Percentiles rank a stretch among this genome's conserved stretches.
Conservation (phyloP, 2,888 invertebrate species). For the Luperina nickerlii region DNA sequence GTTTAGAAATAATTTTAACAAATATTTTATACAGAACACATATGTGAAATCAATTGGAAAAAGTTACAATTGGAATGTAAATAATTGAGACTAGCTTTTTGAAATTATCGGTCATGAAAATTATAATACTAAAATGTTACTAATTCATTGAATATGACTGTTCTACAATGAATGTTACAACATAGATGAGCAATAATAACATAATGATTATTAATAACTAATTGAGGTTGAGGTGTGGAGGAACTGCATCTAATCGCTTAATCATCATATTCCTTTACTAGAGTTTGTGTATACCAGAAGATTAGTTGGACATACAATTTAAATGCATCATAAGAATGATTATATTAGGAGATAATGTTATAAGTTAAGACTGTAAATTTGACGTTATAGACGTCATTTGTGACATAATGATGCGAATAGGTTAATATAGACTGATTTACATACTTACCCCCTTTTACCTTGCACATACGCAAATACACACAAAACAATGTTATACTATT, state of each 20-base stretch:
- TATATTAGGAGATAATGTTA: conserved; percentile 5
- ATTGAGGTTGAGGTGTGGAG: conserved; percentile 45
- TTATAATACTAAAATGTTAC: conserved; percentile 47
- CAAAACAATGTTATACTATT: not conserved
- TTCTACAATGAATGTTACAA: conserved; percentile 15
- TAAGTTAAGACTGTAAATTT: conserved; percentile 10
- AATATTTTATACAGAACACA: conserved; percentile 25
- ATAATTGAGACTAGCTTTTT: conserved; percentile 89
- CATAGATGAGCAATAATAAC: conserved; percentile 12
- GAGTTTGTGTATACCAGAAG: conserved; percentile 57
- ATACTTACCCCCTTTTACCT: not conserved
- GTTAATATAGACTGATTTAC: not conserved
- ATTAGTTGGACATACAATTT: conserved; percentile 18
- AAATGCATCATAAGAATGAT: not conserved
- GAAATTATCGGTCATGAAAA: conserved; percentile 78
- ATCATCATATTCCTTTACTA: conserved; percentile 88
- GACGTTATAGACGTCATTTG: not conserved
- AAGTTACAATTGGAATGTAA: conserved; percentile 38
- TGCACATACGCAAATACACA: conserved; percentile 21
- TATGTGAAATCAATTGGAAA: conserved; percentile 14
- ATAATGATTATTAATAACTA: conserved; percentile 31
- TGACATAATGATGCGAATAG: not conserved
- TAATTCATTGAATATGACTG: conserved; percentile 41
- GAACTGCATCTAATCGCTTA: conserved; percentile 60
- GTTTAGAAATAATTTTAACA: not conserved